These are phyloP conservation scores for Lissocephala sabroskyi DNA, from an alignment of 2,888 invertebrate genomes.

Conservation along the genomic window DNA sequence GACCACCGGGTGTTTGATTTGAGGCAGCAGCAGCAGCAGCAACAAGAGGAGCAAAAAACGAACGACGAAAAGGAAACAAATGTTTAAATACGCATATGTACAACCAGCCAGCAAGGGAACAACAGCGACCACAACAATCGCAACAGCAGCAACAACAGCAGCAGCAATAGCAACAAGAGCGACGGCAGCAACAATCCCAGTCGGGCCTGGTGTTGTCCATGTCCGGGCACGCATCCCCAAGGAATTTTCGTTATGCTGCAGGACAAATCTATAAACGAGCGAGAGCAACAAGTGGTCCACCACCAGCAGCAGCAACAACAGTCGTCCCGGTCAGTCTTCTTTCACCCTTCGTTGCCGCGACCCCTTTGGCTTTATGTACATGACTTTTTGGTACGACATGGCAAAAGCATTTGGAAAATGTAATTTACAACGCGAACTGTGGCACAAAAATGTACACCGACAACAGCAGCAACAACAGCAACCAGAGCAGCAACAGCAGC, in stretches of 20 bases:
- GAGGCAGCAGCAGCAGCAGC: background rate
- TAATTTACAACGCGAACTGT: conserved; percentile 63
- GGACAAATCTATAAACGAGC: conserved; percentile 40
- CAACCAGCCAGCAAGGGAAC: conserved; percentile 1
- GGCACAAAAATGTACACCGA: conserved; percentile 18
- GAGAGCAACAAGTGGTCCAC: conserved; percentile 7
- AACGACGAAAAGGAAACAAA: conserved; percentile 11
- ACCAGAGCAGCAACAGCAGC: conserved; percentile 14
- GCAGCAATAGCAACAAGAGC: conserved; percentile 6
- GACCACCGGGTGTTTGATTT: background rate
- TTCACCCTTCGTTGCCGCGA: background rate
- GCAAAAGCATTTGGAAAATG: conserved; percentile 67
- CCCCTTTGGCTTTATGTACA: conserved; percentile 29
- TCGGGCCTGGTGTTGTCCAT: too few relatives aligned
- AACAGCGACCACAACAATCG: conserved; percentile 12
- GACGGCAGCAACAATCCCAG: conserved; percentile 10
- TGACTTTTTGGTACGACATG: conserved; percentile 62
- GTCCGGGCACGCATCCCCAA: conserved; percentile 50
- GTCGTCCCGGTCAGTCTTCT: background rate
- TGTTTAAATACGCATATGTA: conserved; percentile 18
- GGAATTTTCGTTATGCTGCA: conserved; percentile 40
- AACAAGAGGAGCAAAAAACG: conserved; percentile 5
- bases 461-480: conserved; percentile 9
- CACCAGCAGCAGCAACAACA: conserved; percentile 3
- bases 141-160: conserved; percentile 13